A percentile compares a stretch with the other conserved stretches of the same genome.
Evolutionary conservation across 2,113 vertebrate genomes (phyloP).

Genomic region (Casuarius casuarius): DNA sequence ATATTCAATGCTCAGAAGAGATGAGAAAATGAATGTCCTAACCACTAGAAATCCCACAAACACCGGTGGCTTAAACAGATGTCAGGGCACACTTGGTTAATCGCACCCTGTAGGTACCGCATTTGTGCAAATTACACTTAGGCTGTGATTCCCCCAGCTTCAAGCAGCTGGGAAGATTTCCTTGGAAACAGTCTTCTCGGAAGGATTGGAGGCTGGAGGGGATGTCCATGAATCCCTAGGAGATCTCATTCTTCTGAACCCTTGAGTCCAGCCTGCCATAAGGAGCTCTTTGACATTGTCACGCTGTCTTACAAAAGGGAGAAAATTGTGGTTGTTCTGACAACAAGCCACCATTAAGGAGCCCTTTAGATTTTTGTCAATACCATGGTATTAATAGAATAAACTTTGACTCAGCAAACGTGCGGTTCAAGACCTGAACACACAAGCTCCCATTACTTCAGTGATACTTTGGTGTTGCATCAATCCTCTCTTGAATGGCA

Average conservation of each 20-base stretch:
- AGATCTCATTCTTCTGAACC: not conserved
- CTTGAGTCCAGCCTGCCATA: not conserved
- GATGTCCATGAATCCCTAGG: not conserved
- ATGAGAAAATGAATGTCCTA: not conserved
- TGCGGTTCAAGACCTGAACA: not conserved
- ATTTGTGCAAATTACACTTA: fast-evolving
- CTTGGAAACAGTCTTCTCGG: not conserved
- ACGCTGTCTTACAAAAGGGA: not conserved
- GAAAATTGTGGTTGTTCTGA: not conserved
- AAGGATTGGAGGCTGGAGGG: not conserved
- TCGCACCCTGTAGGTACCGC: too few relatives aligned
- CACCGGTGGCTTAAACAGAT: not conserved
- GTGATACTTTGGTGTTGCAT: not conserved
- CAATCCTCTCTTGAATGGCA: not conserved
- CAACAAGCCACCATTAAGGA: not conserved
- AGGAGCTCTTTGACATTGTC: not conserved
- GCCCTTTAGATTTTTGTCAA: not conserved
- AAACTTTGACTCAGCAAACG: not conserved
- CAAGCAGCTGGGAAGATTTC: not conserved
- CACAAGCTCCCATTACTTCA: fast-evolving
- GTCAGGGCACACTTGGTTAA: not conserved
- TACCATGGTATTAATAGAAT: not conserved
- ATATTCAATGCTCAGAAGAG: not conserved
- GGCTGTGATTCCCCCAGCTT: not conserved
- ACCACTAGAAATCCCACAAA: not conserved